These are phyloP conservation scores for Dendrolimus pini DNA, from an alignment of 2,888 invertebrate genomes.

Conservation along the genomic window DNA sequence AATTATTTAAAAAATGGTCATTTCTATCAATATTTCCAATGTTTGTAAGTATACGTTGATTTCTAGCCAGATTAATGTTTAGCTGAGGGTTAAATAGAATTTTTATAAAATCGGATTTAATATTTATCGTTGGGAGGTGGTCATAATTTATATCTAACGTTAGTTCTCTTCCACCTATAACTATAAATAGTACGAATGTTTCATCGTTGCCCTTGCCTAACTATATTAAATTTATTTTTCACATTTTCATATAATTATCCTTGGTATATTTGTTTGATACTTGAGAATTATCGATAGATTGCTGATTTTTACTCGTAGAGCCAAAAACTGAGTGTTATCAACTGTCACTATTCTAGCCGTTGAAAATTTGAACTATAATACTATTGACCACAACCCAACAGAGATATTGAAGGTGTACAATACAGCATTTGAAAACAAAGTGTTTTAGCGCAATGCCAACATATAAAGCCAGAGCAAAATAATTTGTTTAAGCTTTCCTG, in stretches of 20 bases:
- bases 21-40: neutral
- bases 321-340: no score
- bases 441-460: neutral
- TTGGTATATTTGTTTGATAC: no score
- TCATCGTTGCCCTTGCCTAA: no score
- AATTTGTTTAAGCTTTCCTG: neutral
- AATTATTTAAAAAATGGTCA: neutral
- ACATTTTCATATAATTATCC: no score
- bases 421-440: neutral
- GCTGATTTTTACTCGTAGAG: no score
- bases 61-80: neutral
- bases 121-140: neutral
- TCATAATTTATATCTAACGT: neutral
- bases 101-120: neutral
- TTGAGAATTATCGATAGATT: no score
- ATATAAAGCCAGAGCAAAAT: neutral
- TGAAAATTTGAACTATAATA: no score
- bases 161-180: no score
- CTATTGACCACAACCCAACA: constrained; percentile 5
- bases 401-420: constrained; percentile 2
- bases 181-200: no score
- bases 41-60: neutral
- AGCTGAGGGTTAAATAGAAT: neutral
- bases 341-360: no score
- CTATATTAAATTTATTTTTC: no score